Evolutionary conservation across 2,888 invertebrate genomes (phyloP), one percentile per base, ranked within the genome.

Genomic region (Ectemnius lituratus): DNA sequence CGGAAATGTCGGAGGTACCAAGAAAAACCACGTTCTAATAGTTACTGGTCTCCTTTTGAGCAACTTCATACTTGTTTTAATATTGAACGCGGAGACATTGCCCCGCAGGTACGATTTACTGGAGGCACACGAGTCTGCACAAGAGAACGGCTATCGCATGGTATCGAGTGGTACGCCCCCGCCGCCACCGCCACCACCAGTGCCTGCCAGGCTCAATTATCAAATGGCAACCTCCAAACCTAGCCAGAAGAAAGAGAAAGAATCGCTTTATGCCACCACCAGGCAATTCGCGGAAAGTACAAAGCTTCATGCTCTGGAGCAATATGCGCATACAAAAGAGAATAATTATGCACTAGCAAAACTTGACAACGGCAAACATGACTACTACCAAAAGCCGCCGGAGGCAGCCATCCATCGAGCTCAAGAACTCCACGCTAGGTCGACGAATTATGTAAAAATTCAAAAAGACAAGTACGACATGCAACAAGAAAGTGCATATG

Each of bases 141-240:
- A 90, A 57, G 90, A 92, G 67, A 71, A 85, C 4, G 79, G 77
- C 65, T 85, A 88, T 66, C 88, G 88, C 6, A 73, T 82, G 16
- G 89, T 37, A 37, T 37, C 37, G 37, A 37, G 8, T 37, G 52
- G 52, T 52, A 52, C 52, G 13, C 16, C 52, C 5, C 52, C 52
- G 52, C 52, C 52, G 52, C 52, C 92, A 2, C 92, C 93, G n/a
- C 93, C 93, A 0, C 93, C 93, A 0, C 93, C 93, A 1, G 87
- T 93, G 8, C 93, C 93, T 2, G 91, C 91, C 1, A 90, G 92
- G 5, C 90, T 88, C 49, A 89, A 85, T 18, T 88, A 85, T 62
- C 90, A 90, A 70, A 75, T 74, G 5, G 69, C 81, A 4, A 82
- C 87, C 14, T 85, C 88, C 0, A 88, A 80, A 4, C 45, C 81